Evolutionary conservation across 1,140 invertebrate genomes (phyloP).

Genomic region (Magallana angulata): DNA sequence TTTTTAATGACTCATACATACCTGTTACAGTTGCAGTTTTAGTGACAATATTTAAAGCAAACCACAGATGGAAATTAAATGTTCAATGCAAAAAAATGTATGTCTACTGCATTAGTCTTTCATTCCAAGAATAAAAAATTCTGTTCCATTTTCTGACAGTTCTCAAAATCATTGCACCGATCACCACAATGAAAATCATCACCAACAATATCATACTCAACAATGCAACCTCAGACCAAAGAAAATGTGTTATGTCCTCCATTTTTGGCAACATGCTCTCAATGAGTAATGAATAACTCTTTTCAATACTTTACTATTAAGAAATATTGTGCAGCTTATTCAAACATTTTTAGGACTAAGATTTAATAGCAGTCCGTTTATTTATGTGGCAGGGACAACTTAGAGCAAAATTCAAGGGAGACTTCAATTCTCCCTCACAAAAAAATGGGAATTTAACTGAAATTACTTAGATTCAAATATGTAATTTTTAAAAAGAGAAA

Average conservation of each 20-base stretch:
- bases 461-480: neutral
- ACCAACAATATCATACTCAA: conserved; percentile 29
- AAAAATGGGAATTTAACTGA: conserved; percentile 3
- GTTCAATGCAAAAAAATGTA: conserved; percentile 20
- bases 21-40: neutral
- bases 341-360: conserved; percentile 6
- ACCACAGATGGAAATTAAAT: conserved; percentile 11
- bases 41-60: conserved; percentile 12
- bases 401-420: neutral
- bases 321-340: neutral
- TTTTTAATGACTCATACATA: conserved; percentile 31
- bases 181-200: conserved; percentile 12
- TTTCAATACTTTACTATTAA: conserved; percentile 20
- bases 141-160: conserved; percentile 30
- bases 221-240: conserved; percentile 18
- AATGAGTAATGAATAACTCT: neutral
- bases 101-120: conserved; percentile 20
- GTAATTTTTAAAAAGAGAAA: neutral
- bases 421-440: neutral
- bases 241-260: conserved; percentile 17
- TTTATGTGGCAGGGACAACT: neutral
- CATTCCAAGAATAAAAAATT: conserved; percentile 30
- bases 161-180: conserved; percentile 31
- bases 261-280: conserved; percentile 27
- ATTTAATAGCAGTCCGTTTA: conserved; percentile 15